Evolutionary conservation across 2,113 vertebrate species (phyloP).

Genomic region (Motacilla tschutschensis): DNA sequence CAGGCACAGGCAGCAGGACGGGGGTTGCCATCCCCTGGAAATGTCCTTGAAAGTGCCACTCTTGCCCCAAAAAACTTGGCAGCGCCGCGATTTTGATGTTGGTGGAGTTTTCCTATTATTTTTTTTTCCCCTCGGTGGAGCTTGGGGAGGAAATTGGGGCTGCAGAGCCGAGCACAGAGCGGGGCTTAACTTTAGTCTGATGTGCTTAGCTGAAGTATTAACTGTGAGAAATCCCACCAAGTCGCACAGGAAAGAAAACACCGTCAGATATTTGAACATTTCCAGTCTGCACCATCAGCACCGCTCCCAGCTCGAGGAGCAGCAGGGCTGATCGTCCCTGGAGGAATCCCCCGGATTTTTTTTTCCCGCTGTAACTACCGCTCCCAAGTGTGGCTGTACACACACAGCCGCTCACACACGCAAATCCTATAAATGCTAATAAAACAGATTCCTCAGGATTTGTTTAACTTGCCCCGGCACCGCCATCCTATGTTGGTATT

Average conservation of each 20-base stretch:
- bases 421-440: constrained; percentile 52
- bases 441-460: constrained; percentile 55
- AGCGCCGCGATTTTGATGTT: neutral
- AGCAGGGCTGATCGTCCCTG: neutral
- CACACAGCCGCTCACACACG: constrained; percentile 23
- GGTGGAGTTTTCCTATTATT: neutral
- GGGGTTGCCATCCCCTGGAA: neutral
- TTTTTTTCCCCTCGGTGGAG: rapidly evolving
- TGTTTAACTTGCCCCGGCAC: constrained; percentile 42
- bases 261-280: neutral
- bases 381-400: constrained; percentile 31
- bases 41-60: rapidly evolving
- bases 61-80: rapidly evolving
- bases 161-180: neutral
- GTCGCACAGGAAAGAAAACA: constrained; percentile 35
- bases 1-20: neutral
- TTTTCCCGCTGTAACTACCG: neutral
- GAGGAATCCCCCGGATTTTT: constrained; percentile 9
- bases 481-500: neutral
- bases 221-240: constrained; percentile 21
- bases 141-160: neutral
- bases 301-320: neutral
- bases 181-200: neutral
- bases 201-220: constrained; percentile 1
- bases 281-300: neutral